These are phyloP conservation scores for Diachasma alloeum DNA, from an alignment of 1,140 invertebrate genomes.

Conservation along the genomic window DNA sequence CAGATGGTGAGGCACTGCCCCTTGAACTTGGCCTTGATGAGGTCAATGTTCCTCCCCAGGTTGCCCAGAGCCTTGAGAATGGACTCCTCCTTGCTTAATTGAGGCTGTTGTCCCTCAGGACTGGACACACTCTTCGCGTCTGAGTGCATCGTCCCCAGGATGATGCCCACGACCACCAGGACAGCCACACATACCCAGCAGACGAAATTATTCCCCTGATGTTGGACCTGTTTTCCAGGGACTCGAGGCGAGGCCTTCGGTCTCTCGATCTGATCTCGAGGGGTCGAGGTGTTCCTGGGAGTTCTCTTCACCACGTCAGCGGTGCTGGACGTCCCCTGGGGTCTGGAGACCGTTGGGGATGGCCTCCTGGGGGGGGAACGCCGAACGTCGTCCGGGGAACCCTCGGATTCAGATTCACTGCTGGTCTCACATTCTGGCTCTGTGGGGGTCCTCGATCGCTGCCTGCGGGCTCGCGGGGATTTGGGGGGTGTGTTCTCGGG, in stretches of 20 bases:
- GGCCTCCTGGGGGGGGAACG: not conserved
- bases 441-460: not conserved
- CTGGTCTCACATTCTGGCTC: not conserved
- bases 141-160: not conserved
- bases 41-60: conserved; percentile 21
- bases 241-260: too few relatives aligned
- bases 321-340: not conserved
- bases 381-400: not conserved
- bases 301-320: too few relatives aligned
- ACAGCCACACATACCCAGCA: not conserved
- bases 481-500: not conserved
- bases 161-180: not conserved
- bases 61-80: not conserved
- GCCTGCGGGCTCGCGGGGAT: not conserved
- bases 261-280: too few relatives aligned
- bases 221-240: too few relatives aligned
- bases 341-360: not conserved
- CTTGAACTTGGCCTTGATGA: conserved; percentile 35
- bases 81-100: too few relatives aligned
- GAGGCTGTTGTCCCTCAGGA: too few relatives aligned
- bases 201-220: not conserved
- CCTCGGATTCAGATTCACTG: not conserved
- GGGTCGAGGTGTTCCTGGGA: too few relatives aligned
- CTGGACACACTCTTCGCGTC: not conserved
- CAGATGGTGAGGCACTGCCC: conserved; percentile 46